Conservation (phyloP, 2,888 invertebrate species). For the Melikaiella ostensackeni region DNA sequence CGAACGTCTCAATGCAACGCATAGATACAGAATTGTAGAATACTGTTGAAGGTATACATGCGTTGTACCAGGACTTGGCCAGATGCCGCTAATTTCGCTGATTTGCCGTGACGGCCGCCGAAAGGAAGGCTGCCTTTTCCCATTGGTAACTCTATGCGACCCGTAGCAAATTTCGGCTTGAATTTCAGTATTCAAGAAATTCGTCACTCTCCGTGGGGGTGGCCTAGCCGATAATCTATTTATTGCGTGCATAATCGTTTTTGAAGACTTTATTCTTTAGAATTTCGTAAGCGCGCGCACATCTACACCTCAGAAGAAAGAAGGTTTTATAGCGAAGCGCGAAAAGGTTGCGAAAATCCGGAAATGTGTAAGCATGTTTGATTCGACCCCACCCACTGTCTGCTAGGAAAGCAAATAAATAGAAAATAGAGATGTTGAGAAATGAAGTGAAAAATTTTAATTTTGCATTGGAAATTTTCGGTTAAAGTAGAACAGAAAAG, state of each 20-base stretch:
- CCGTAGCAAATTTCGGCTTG: slow-evolving; percentile 60
- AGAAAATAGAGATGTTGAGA: not conserved
- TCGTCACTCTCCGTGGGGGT: slow-evolving; percentile 67
- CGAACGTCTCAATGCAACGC: slow-evolving; percentile 23
- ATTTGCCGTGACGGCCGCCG: slow-evolving; percentile 66
- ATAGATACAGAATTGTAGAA: slow-evolving; percentile 2
- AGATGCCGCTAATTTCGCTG: slow-evolving; percentile 70
- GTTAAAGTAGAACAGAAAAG: no score
- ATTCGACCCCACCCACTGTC: slow-evolving; percentile 8
- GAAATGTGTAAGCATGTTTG: slow-evolving; percentile 26
- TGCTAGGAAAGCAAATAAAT: not conserved
- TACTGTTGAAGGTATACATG: slow-evolving; percentile 6
- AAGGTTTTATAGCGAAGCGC: slow-evolving; percentile 7
- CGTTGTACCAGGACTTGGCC: slow-evolving; percentile 53
- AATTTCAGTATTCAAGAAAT: slow-evolving; percentile 59
- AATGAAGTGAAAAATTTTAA: no score
- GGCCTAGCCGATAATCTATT: slow-evolving; percentile 71
- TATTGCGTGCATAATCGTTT: slow-evolving; percentile 71
- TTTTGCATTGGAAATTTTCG: no score
- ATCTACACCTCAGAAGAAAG: slow-evolving; percentile 36
- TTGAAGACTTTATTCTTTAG: slow-evolving; percentile 51
- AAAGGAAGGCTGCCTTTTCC: slow-evolving; percentile 53
- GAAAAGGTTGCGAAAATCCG: slow-evolving; percentile 14
- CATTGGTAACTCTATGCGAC: slow-evolving; percentile 27
- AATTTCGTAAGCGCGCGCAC: slow-evolving; percentile 14